Evolutionary conservation across 1,140 invertebrate species (phyloP).

Genomic region (Drosophila auraria): DNA sequence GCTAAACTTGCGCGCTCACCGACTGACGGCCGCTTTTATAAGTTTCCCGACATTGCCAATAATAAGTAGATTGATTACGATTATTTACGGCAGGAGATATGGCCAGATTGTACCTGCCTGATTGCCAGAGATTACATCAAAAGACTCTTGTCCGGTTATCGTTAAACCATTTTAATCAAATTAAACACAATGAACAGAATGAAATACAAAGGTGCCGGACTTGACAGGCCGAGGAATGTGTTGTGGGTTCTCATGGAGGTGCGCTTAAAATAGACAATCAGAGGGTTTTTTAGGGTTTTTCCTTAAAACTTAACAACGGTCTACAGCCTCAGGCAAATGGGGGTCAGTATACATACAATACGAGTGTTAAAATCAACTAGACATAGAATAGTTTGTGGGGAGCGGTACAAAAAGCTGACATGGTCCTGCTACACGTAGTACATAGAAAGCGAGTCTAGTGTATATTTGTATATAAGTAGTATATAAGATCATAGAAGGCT

Average conservation of each 20-base stretch:
- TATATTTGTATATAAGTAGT: conserved; percentile 40
- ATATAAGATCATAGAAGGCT: conserved; percentile 46
- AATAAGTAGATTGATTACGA: conserved; percentile 23
- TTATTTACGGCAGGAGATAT: conserved; percentile 51
- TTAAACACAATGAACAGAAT: conserved; percentile 56
- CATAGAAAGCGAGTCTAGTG: conserved; percentile 46
- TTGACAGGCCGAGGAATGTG: conserved; percentile 52
- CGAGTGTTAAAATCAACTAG: conserved; percentile 2
- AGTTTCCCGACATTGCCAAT: conserved; percentile 22
- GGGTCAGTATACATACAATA: conserved; percentile 9
- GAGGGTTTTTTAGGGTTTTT: not conserved
- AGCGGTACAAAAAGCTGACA: conserved; percentile 39
- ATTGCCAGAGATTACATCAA: conserved; percentile 20
- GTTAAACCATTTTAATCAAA: conserved; percentile 67
- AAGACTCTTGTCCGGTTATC: conserved; percentile 16
- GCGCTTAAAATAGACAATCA: conserved; percentile 54
- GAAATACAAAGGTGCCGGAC: conserved; percentile 40
- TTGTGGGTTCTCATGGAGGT: conserved; percentile 26
- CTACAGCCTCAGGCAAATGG: conserved; percentile 12
- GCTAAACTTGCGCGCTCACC: conserved; percentile 6
- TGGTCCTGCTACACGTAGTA: conserved; percentile 44
- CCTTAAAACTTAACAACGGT: conserved; percentile 43
- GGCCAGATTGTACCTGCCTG: conserved; percentile 1
- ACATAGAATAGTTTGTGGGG: conserved; percentile 11
- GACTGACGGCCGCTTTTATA: conserved; percentile 36